Evolutionary conservation across 2,888 invertebrate genomes (phyloP), one percentile per base, ranked within the genome.

Genomic region (Dyspetes luteomarginatus): DNA sequence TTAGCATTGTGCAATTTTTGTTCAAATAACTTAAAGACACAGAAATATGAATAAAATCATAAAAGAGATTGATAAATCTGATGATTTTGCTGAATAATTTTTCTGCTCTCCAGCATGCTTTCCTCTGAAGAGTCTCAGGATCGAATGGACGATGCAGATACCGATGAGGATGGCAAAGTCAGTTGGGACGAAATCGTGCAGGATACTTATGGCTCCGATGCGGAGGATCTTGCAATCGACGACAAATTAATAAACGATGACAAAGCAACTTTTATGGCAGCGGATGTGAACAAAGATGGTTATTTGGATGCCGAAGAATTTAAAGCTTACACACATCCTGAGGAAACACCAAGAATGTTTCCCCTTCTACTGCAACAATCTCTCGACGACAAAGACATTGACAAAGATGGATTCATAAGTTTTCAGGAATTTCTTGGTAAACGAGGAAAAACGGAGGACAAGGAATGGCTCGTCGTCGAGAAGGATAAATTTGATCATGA

Each of bases 101-200:
- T 72, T 83, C 3, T 7, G 2, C 2, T 24, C 4, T 85, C 0
- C 87, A 97, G 97, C 83, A 96, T 95, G 93, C 92, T 98, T 5
- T 96, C 97, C 0, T 94, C 95, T 83, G 98, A 98, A 90, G 98
- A 98, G 90, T 96, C 98, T 0, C 93, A 94, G 67, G 98, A 98
- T 90, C 94, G 97, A 28, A 93, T 98, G 86, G 95, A 96, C 81
- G 97, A 98, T 89, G 95, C 97, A 0, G 99, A 99, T 92, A 94
- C 94, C 52, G 94, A 99, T 91, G 93, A 93, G 45, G 97, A 99
- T 92, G 96, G 96, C 0, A 92, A 93, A 84, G 94, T 99, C 1
- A 95, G 97, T 0, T 99, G 98, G 98, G 92, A 94, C 3, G 99
- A 99, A 93, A 97, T 98, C 91, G 90, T 98, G n/a, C 94, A 95